Evolutionary conservation across 2,888 invertebrate genomes (phyloP).

Genomic region (Acleris holmiana): DNA sequence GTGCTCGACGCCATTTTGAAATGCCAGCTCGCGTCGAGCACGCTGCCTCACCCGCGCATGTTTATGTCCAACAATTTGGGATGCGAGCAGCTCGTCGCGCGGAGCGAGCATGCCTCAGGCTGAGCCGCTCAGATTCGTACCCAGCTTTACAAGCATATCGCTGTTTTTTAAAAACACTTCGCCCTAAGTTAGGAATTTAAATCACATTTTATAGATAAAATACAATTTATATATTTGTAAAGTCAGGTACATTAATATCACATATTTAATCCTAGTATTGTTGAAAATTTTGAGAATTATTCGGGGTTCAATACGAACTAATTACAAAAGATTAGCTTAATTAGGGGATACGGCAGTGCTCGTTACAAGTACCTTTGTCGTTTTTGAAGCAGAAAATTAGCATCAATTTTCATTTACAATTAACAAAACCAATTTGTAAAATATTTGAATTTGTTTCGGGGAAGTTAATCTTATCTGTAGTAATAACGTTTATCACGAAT

Average conservation of each 20-base stretch:
- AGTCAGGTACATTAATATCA: not conserved
- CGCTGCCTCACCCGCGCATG: too few species aligned
- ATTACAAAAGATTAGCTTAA: conserved; percentile 52
- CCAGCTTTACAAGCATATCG: too few species aligned
- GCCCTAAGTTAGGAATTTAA: too few species aligned
- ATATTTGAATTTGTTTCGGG: conserved; percentile 23
- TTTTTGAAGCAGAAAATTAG: conserved; percentile 43
- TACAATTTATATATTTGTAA: too few species aligned
- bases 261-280: conserved; percentile 18
- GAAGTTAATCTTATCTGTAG: not conserved
- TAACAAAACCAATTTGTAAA: conserved; percentile 25
- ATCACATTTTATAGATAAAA: too few species aligned
- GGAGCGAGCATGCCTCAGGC: too few species aligned
- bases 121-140: too few species aligned
- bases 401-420: conserved; percentile 35
- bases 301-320: conserved; percentile 47
- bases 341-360: conserved; percentile 49
- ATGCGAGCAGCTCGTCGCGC: too few species aligned
- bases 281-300: conserved; percentile 12
- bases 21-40: too few species aligned
- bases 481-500: not conserved
- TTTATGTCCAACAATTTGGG: too few species aligned
- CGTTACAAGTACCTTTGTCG: conserved; percentile 38
- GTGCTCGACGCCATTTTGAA: too few species aligned
- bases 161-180: too few species aligned